Percentiles rank a stretch among this genome's conserved stretches.
These are phyloP conservation scores for Drosophila conformis DNA, from an alignment of 2,888 invertebrate genomes.

Conservation along the genomic window DNA sequence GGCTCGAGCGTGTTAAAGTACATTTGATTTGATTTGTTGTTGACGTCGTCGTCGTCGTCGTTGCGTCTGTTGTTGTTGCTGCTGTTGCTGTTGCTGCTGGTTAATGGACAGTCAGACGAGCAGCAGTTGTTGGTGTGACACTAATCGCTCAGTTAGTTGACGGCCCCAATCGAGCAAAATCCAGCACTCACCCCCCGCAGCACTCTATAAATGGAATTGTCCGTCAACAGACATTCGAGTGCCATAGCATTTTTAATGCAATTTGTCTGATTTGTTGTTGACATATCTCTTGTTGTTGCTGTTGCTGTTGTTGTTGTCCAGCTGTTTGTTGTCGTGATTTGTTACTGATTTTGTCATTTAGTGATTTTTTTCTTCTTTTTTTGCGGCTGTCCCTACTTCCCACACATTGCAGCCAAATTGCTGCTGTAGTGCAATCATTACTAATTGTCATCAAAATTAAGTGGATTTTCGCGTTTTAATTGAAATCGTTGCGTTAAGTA, in stretches of 20 bases:
- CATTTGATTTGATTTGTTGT: conserved; percentile 79
- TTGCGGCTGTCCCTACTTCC: background rate
- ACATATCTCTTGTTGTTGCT: conserved; percentile 60
- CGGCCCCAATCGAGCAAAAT: conserved; percentile 22
- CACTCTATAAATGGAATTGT: conserved; percentile 43
- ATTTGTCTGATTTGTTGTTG: conserved; percentile 81
- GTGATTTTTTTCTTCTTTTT: conserved; percentile 61
- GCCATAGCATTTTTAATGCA: conserved; percentile 79
- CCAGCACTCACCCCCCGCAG: background rate
- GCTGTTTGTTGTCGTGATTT: conserved; percentile 73
- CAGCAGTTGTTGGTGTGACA: conserved; percentile 65
- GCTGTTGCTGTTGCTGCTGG: conserved; percentile 33
- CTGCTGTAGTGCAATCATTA: conserved; percentile 55
- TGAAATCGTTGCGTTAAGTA: conserved; percentile 57
- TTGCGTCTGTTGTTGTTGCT: conserved; percentile 35
- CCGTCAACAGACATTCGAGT: conserved; percentile 69
- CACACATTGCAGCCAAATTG: conserved; percentile 31
- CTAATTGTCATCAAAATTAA: conserved; percentile 79
- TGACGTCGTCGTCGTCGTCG: conserved; percentile 62
- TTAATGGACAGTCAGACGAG: conserved; percentile 69
- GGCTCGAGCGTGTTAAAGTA: conserved; percentile 75
- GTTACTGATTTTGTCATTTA: conserved; percentile 81
- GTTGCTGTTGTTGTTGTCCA: conserved; percentile 26
- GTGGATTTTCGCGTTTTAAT: conserved; percentile 75
- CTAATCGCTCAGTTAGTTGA: conserved; percentile 77